phyloP scores from a whole-genome alignment of 2,113 vertebrate species.

The Austrofundulus limnaeus region DNA sequence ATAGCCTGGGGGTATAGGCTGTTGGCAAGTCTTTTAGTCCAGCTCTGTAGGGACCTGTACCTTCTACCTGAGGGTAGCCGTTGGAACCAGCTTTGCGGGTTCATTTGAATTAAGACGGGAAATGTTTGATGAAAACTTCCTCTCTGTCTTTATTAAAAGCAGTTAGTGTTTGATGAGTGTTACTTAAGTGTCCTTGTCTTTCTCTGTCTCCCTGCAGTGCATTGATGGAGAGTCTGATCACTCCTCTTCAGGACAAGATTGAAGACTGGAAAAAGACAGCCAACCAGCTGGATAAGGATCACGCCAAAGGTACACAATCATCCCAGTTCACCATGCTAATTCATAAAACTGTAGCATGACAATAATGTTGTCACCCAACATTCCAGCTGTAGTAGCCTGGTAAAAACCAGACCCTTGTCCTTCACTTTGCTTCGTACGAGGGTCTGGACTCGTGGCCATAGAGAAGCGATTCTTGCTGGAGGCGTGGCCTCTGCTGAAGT shows the following conservation, averaged over 20 bases:
- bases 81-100: too few species aligned
- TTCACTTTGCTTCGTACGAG: too few species aligned
- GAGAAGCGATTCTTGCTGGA: slow-evolving; percentile 35
- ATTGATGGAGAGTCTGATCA: slow-evolving; percentile 96
- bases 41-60: too few species aligned
- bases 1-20: too few species aligned
- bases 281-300: slow-evolving; percentile 96
- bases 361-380: neutral
- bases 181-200: neutral
- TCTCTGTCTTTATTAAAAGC: fast-evolving
- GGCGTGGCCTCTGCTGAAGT: slow-evolving; percentile 10
- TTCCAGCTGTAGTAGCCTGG: too few species aligned
- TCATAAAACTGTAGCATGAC: neutral
- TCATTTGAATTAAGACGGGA: too few species aligned
- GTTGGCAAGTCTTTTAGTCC: too few species aligned
- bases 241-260: slow-evolving; percentile 94
- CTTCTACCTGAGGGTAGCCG: too few species aligned
- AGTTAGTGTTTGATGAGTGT: neutral
- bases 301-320: slow-evolving; percentile 86
- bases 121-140: neutral
- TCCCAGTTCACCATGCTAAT: neutral
- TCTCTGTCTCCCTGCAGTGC: slow-evolving; percentile 76
- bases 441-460: too few species aligned
- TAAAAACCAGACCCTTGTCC: too few species aligned
- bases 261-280: slow-evolving; percentile 98